A percentile compares a stretch with the other conserved stretches of the same genome.
These are phyloP conservation scores for Panagrolaimus sp. DNA, from an alignment of 1,140 invertebrate species.

Conservation along the genomic window DNA sequence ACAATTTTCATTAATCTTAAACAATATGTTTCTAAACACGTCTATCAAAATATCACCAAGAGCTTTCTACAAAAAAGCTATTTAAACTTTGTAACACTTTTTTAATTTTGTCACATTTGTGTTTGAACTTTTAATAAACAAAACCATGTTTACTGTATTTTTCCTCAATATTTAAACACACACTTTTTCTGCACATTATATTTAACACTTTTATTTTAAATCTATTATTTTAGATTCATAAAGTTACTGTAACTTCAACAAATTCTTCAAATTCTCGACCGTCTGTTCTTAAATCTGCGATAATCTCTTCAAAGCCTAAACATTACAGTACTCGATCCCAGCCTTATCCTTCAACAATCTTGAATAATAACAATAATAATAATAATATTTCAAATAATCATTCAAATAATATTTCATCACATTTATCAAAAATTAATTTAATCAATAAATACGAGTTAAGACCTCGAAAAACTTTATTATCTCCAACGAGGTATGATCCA, in stretches of 20 bases:
- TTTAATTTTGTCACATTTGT: too few relatives aligned
- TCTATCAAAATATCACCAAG: too few relatives aligned
- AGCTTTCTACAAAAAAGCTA: too few relatives aligned
- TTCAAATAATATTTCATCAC: constrained; percentile 1
- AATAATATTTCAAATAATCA: too few relatives aligned
- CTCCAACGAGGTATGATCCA: neutral
- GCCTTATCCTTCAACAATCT: neutral
- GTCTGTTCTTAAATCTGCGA: constrained; percentile 2
- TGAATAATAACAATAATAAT: too few relatives aligned
- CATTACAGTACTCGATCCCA: neutral
- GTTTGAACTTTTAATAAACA: too few relatives aligned
- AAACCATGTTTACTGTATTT: too few relatives aligned
- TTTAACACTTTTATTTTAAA: neutral
- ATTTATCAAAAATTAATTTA: constrained; percentile 11
- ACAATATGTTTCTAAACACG: too few relatives aligned
- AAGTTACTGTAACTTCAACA: neutral
- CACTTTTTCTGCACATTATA: neutral
- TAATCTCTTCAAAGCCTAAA: neutral
- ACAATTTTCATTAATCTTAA: too few relatives aligned
- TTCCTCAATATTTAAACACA: neutral
- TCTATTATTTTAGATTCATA: constrained; percentile 3
- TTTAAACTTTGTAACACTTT: too few relatives aligned
- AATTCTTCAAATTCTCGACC: neutral
- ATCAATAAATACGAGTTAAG: constrained; percentile 11
- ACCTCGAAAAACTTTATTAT: neutral